Percentiles rank a stretch among this genome's conserved stretches.
phyloP scores from a whole-genome alignment of 1,140 invertebrate species.

The Bombus impatiens region DNA sequence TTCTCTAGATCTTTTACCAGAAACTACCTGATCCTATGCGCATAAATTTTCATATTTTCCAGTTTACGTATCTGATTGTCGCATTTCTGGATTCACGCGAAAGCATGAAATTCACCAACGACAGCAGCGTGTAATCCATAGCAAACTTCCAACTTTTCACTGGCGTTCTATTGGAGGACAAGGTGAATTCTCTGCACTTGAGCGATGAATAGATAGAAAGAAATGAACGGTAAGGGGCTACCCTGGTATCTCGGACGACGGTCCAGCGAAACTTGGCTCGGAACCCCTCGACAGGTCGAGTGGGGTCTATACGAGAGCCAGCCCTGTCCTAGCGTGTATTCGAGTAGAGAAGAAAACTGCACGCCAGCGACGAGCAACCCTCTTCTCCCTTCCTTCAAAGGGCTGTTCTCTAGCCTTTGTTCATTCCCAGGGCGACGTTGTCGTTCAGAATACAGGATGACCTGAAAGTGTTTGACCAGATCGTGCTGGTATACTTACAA shows the following conservation, averaged over 20 bases:
- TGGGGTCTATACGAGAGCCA: conserved; percentile 4
- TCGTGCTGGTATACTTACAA: not conserved
- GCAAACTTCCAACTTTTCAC: too few species aligned
- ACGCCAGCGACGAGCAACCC: not conserved
- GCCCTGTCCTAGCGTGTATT: not conserved
- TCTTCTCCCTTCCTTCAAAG: not conserved
- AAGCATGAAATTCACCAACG: not conserved
- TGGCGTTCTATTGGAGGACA: too few species aligned
- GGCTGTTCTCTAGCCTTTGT: not conserved
- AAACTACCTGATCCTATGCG: not conserved
- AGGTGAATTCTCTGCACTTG: not conserved
- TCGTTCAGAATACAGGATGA: conserved; percentile 1
- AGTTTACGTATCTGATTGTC: not conserved
- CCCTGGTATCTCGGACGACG: not conserved
- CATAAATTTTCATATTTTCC: not conserved
- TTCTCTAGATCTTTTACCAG: too few species aligned
- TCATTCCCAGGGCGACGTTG: not conserved
- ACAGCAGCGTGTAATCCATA: too few species aligned
- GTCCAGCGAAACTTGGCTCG: not conserved
- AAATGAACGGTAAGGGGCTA: not conserved
- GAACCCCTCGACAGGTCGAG: conserved; percentile 7
- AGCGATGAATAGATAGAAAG: conserved; percentile 12
- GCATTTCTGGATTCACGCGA: too few species aligned
- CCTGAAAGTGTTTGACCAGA: not conserved
- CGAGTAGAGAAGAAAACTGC: conserved; percentile 10